phyloP scores from a whole-genome alignment of 1,140 invertebrate genomes.

The Orussus abietinus region DNA sequence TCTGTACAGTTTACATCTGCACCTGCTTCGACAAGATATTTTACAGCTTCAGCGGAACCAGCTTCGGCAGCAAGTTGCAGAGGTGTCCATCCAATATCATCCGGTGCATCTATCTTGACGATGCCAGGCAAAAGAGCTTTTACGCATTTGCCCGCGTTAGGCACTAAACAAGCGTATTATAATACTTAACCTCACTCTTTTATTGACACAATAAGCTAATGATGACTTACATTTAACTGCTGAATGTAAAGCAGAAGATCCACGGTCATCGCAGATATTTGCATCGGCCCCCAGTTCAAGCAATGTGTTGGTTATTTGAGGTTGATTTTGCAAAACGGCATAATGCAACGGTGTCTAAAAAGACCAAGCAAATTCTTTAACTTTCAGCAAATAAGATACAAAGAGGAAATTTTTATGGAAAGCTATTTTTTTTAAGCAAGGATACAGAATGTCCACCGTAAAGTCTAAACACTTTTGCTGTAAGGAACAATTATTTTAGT shows the following conservation, averaged over 20 bases:
- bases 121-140: conserved; percentile 26
- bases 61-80: conserved; percentile 54
- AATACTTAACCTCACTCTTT: conserved; percentile 21
- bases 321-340: conserved; percentile 48
- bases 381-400: conserved; percentile 32
- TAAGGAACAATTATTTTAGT: conserved; percentile 11
- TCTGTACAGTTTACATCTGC: conserved; percentile 53
- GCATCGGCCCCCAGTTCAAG: conserved; percentile 51
- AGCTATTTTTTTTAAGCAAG: conserved; percentile 17
- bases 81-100: conserved; percentile 50
- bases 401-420: conserved; percentile 24
- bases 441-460: conserved; percentile 9
- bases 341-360: conserved; percentile 53
- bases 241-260: conserved; percentile 53
- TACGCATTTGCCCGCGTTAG: conserved; percentile 27
- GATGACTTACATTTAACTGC: conserved; percentile 46
- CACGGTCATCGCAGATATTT: conserved; percentile 48
- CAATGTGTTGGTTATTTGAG: conserved; percentile 42
- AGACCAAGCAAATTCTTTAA: conserved; percentile 22
- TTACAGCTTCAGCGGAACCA: conserved; percentile 50
- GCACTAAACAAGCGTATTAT: conserved; percentile 9
- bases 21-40: conserved; percentile 48
- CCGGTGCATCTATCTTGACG: conserved; percentile 24
- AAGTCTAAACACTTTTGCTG: too few species aligned
- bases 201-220: conserved; percentile 34